Percentiles rank a stretch among this genome's conserved stretches.
phyloP scores from a whole-genome alignment of 2,888 invertebrate species.

The Hoplodrina ambigua region DNA sequence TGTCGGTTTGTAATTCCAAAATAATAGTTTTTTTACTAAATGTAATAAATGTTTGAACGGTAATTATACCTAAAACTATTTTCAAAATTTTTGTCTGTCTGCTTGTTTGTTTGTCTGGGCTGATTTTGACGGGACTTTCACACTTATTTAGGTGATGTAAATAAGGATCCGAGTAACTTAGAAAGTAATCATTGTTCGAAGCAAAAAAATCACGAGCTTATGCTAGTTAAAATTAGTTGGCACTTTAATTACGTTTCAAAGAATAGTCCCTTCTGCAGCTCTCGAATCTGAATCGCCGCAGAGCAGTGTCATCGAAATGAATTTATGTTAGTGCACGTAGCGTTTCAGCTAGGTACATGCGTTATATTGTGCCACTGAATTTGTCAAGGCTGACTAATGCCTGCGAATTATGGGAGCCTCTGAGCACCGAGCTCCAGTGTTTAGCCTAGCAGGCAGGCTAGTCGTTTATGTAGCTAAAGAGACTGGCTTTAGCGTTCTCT shows the following conservation, averaged over 20 bases:
- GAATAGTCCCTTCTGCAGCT: conserved; percentile 35
- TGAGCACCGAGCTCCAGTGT: conserved; percentile 35
- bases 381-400: conserved; percentile 65
- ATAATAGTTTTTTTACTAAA: too few relatives aligned
- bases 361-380: conserved; percentile 63
- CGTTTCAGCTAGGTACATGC: conserved; percentile 53
- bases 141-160: too few relatives aligned
- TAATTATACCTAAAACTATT: too few relatives aligned
- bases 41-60: too few relatives aligned
- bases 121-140: too few relatives aligned
- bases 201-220: too few relatives aligned
- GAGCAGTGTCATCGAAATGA: conserved; percentile 65
- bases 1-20: too few relatives aligned
- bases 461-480: conserved; percentile 48
- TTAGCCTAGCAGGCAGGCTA: conserved; percentile 32
- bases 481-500: conserved; percentile 33
- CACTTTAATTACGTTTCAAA: conserved; percentile 20
- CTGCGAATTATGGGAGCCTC: conserved; percentile 58
- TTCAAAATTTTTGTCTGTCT: too few relatives aligned
- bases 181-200: too few relatives aligned
- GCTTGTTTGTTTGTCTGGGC: too few relatives aligned
- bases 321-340: conserved; percentile 64
- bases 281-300: conserved; percentile 25
- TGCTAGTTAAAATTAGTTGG: too few relatives aligned
- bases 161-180: too few relatives aligned